Evolutionary conservation across 1,140 invertebrate genomes (phyloP).

Genomic region (Psix sp.): DNA sequence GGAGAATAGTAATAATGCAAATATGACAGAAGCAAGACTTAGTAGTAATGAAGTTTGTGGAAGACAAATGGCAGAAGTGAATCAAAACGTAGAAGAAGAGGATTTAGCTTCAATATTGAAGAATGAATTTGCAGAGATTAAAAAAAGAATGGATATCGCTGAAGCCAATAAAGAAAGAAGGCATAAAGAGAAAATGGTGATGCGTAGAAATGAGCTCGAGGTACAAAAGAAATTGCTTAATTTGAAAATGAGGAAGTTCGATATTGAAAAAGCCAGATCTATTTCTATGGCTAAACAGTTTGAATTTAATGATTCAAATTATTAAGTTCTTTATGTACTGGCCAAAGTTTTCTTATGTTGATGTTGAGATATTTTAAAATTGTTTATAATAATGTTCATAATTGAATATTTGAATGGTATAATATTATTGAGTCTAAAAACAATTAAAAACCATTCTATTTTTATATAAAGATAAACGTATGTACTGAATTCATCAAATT

Average conservation of each 20-base stretch:
- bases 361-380: no score
- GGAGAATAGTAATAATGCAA: neutral
- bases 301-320: constrained; percentile 9
- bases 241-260: constrained; percentile 66
- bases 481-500: no score
- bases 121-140: constrained; percentile 52
- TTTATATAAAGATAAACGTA: no score
- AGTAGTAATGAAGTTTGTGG: neutral
- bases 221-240: constrained; percentile 61
- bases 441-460: no score
- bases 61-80: neutral
- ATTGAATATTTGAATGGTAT: no score
- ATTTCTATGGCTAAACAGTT: constrained; percentile 61
- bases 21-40: neutral
- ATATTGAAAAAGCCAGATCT: constrained; percentile 58
- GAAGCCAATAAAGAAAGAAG: constrained; percentile 65
- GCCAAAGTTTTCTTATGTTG: no score
- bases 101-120: constrained; percentile 27
- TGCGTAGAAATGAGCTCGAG: constrained; percentile 58
- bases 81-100: constrained; percentile 48
- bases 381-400: no score
- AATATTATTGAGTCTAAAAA: no score
- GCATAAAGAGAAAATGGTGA: constrained; percentile 66
- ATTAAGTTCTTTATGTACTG: constrained; percentile 1
- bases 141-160: constrained; percentile 39